phyloP scores from a whole-genome alignment of 2,113 vertebrate species.

The Oncorhynchus kisutch region DNA sequence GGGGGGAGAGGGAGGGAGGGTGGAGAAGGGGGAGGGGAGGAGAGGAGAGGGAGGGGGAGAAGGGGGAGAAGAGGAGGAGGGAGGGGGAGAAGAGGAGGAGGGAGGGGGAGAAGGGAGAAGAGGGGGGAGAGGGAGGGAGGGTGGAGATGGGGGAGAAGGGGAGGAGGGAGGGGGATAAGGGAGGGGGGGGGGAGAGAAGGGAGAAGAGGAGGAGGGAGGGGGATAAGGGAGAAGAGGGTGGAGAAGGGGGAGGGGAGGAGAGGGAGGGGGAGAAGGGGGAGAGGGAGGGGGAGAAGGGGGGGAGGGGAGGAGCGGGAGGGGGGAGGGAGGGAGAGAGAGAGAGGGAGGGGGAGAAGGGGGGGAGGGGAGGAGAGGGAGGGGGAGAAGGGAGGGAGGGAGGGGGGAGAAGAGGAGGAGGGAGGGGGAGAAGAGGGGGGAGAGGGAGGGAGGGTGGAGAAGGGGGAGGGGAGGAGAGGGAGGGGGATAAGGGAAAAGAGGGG shows the following conservation, averaged over 20 bases:
- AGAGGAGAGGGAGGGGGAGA: too few species aligned
- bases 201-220: background rate
- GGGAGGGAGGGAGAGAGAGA: too few species aligned
- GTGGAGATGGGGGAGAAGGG: too few species aligned
- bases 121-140: too few species aligned
- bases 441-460: too few species aligned
- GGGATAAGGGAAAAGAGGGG: too few species aligned
- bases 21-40: fast-evolving
- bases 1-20: fast-evolving
- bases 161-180: fast-evolving
- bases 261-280: too few species aligned
- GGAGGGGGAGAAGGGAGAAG: too few species aligned
- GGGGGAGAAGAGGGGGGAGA: too few species aligned
- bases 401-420: fast-evolving
- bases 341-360: fast-evolving
- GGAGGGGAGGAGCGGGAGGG: background rate
- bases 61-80: fast-evolving
- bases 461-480: too few species aligned
- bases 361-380: fast-evolving
- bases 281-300: too few species aligned
- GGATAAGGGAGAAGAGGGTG: fast-evolving
- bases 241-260: fast-evolving
- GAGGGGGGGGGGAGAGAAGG: too few species aligned
- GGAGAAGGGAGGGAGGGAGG: fast-evolving
- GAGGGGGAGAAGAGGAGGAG: background rate